These are phyloP conservation scores for Acanthopagrus latus DNA, from an alignment of 2,797 vertebrate species.

Conservation along the genomic window DNA sequence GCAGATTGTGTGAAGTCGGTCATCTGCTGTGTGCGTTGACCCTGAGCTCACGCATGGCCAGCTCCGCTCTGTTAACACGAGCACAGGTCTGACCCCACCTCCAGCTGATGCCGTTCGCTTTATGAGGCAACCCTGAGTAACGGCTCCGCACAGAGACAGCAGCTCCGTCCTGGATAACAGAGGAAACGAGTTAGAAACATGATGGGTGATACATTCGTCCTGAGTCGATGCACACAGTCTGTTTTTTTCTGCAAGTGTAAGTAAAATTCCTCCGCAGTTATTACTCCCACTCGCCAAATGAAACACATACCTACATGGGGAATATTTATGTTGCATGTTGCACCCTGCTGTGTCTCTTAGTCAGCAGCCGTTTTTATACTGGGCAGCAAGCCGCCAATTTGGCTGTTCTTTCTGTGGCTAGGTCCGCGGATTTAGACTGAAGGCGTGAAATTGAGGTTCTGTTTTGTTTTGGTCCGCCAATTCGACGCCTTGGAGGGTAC, in stretches of 20 bases:
- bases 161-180: not conserved
- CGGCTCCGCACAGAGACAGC: conserved; percentile 2
- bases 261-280: too few species aligned
- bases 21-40: not conserved
- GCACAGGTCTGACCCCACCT: conserved; percentile 14
- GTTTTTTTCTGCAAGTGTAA: not conserved
- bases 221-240: not conserved
- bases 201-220: not conserved
- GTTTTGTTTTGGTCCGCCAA: too few species aligned
- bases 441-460: too few species aligned
- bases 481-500: too few species aligned
- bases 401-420: too few species aligned
- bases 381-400: too few species aligned
- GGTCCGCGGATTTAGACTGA: too few species aligned
- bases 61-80: conserved; percentile 14
- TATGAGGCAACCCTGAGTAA: conserved; percentile 39
- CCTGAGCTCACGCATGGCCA: conserved; percentile 5
- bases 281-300: too few species aligned
- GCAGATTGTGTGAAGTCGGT: conserved; percentile 32
- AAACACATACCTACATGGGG: too few species aligned
- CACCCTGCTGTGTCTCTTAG: not conserved
- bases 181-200: not conserved
- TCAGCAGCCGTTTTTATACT: not conserved
- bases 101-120: not conserved
- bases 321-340: too few species aligned